Evolutionary conservation across 2,113 vertebrate species (phyloP).

Genomic region (Halichoerus grypus): DNA sequence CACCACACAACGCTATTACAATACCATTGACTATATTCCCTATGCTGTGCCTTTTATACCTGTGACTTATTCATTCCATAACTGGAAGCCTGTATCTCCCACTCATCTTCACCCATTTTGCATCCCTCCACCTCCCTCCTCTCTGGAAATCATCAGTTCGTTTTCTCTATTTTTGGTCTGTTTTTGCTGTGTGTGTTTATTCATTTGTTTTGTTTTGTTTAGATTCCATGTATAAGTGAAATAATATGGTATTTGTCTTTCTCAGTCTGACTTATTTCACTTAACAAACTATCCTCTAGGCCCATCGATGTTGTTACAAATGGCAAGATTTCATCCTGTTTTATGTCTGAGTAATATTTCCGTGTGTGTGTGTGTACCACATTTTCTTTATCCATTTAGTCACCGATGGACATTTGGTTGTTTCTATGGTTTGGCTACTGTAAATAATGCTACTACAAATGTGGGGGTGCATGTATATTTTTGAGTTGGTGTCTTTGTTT

Average conservation of each 20-base stretch:
- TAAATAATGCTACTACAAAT: not conserved
- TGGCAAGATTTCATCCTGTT: not conserved
- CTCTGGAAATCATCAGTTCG: not conserved
- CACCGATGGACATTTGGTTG: not conserved
- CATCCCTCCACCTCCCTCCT: not conserved
- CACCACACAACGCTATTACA: not conserved
- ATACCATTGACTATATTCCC: not conserved
- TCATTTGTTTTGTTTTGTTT: not conserved
- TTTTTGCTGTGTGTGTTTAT: not conserved
- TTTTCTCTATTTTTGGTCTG: not conserved
- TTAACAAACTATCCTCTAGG: not conserved
- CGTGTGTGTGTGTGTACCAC: not conserved
- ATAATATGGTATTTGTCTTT: not conserved
- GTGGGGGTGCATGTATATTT: not conserved
- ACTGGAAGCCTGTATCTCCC: not conserved
- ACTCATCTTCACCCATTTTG: not conserved
- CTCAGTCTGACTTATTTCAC: not conserved
- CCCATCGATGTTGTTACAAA: not conserved
- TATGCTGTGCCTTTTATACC: not conserved
- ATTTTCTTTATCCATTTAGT: not conserved
- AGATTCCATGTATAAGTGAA: not conserved
- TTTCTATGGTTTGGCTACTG: not conserved
- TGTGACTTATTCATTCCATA: not conserved
- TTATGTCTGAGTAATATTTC: not conserved
- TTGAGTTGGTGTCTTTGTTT: not conserved